Evolutionary conservation across 2,797 vertebrate species (phyloP).

Genomic region (Toxotes lorentzi): DNA sequence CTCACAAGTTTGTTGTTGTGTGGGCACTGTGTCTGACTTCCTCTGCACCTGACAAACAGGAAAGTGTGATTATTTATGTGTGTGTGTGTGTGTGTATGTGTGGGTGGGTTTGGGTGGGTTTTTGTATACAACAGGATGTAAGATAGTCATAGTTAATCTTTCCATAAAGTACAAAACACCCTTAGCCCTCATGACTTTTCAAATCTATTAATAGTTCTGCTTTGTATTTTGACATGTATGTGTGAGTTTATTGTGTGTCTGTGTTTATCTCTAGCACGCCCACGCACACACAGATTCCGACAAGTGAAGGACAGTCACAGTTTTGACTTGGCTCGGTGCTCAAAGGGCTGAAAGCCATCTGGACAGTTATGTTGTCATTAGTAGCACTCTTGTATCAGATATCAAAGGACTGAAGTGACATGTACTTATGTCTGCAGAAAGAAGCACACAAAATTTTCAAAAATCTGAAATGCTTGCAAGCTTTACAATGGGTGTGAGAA

Average conservation of each 20-base stretch:
- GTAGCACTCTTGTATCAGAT: conserved; percentile 39
- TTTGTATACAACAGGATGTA: conserved; percentile 56
- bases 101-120: conserved; percentile 3
- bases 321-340: conserved; percentile 42
- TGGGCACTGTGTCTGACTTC: conserved; percentile 55
- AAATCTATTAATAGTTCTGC: conserved; percentile 64
- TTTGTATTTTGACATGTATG: not conserved
- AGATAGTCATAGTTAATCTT: conserved; percentile 61
- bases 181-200: conserved; percentile 42
- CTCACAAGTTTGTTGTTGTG: conserved; percentile 64
- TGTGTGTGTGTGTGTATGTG: not conserved
- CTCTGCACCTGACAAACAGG: conserved; percentile 72
- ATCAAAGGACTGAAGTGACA: conserved; percentile 33
- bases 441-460: not conserved
- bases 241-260: conserved; percentile 10
- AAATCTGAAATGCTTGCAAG: not conserved
- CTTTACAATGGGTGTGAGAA: not conserved
- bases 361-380: conserved; percentile 42
- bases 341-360: conserved; percentile 50
- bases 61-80: conserved; percentile 36
- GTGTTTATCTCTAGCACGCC: conserved; percentile 13
- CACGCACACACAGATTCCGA: conserved; percentile 11
- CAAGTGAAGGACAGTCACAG: conserved; percentile 45
- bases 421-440: not conserved
- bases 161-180: conserved; percentile 55